phyloP scores from a whole-genome alignment of 1,140 invertebrate species.

The Atta cephalotes region DNA sequence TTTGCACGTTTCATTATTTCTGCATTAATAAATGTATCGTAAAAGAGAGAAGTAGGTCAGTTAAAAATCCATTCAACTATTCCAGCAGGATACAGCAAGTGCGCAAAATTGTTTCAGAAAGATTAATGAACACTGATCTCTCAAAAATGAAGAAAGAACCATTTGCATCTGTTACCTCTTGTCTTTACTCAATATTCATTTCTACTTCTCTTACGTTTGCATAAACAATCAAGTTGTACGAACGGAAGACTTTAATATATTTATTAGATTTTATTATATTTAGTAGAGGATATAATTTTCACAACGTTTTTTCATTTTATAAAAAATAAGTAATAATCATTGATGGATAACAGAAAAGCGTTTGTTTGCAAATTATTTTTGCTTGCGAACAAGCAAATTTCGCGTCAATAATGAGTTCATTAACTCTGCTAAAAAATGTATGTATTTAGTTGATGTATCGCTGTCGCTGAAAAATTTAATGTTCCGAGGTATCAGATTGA shows the following conservation, averaged over 20 bases:
- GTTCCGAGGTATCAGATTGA: not conserved
- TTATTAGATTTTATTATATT: not conserved
- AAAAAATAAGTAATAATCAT: not conserved
- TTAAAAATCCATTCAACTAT: slow-evolving; percentile 16
- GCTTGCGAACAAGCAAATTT: not conserved
- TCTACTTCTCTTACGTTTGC: not conserved
- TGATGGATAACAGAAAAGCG: not conserved
- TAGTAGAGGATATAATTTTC: not conserved
- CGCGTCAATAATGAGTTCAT: not conserved
- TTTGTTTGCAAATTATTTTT: no score
- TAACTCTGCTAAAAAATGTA: not conserved
- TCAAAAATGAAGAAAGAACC: slow-evolving; percentile 25
- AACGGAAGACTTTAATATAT: not conserved
- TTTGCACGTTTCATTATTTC: no score
- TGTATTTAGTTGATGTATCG: not conserved
- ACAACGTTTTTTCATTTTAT: not conserved
- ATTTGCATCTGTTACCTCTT: slow-evolving; percentile 1
- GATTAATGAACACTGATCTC: slow-evolving; percentile 27
- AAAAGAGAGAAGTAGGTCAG: slow-evolving; percentile 34
- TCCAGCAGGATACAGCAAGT: not conserved
- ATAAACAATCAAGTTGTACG: not conserved
- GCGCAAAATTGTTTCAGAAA: slow-evolving; percentile 28
- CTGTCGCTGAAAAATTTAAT: not conserved
- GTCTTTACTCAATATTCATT: slow-evolving; percentile 20
- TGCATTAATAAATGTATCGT: not conserved